A percentile compares a stretch with the other conserved stretches of the same genome.
These are phyloP conservation scores for Danio aesculapii DNA, from an alignment of 2,797 vertebrate species.

Conservation along the genomic window DNA sequence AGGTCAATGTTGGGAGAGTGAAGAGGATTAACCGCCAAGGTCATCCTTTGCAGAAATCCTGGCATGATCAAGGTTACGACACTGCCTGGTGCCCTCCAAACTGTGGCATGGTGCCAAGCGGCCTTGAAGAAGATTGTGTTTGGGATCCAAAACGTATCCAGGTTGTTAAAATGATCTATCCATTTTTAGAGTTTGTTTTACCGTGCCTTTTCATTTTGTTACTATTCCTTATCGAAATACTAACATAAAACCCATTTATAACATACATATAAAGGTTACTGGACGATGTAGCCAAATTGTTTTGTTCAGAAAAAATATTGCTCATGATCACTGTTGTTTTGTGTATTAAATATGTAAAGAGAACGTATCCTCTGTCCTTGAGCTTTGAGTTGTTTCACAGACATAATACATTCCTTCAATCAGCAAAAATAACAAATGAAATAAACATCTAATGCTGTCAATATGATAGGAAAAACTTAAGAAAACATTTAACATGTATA, in stretches of 20 bases:
- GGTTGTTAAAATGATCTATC: constrained; percentile 28
- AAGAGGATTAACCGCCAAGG: constrained; percentile 53
- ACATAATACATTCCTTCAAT: too few relatives aligned
- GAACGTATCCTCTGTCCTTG: too few relatives aligned
- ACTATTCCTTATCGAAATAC: constrained; percentile 16
- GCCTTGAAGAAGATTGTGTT: constrained; percentile 72
- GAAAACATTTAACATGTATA: too few relatives aligned
- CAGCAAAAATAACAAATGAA: too few relatives aligned
- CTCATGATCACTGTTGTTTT: background rate
- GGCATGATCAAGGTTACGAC: constrained; percentile 60
- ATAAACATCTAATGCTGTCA: background rate
- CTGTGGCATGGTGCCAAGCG: constrained; percentile 62
- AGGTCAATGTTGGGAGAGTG: constrained; percentile 69
- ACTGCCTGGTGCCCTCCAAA: constrained; percentile 74
- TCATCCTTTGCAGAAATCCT: constrained; percentile 64
- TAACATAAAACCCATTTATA: background rate
- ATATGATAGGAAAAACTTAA: too few relatives aligned
- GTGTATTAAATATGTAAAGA: background rate
- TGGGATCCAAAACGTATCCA: constrained; percentile 67
- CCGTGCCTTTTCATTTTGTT: constrained; percentile 24
- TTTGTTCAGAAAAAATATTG: background rate
- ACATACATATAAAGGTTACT: too few relatives aligned
- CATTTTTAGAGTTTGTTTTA: constrained; percentile 17
- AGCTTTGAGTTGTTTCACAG: background rate
- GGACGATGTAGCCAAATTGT: background rate